Conservation (phyloP, 2,113 vertebrate species). For the Campylomormyrus tamandua region DNA sequence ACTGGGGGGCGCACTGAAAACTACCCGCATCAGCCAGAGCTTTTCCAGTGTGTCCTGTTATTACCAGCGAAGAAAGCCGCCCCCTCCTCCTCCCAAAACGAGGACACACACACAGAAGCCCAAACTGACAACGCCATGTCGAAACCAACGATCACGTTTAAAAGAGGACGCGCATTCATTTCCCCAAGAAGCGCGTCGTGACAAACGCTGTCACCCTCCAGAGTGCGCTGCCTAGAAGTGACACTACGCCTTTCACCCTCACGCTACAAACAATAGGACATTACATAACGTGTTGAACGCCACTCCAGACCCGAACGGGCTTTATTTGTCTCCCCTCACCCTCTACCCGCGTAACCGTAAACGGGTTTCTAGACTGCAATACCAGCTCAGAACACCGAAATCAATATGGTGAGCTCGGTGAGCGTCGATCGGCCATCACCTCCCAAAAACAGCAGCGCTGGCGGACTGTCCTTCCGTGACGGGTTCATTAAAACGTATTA, state of each 20-base stretch:
- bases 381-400: neutral
- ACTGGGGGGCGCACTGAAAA: neutral
- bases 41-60: constrained; percentile 6
- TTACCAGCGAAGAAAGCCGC: neutral
- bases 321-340: neutral
- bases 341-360: neutral
- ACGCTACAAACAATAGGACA: constrained; percentile 11
- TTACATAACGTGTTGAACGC: constrained; percentile 10
- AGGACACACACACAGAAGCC: neutral
- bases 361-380: neutral
- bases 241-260: neutral
- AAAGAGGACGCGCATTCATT: neutral
- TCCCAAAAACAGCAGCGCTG: neutral
- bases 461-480: neutral
- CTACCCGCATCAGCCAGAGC: neutral
- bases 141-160: neutral
- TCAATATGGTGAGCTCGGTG: neutral
- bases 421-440: neutral
- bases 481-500: constrained; percentile 1
- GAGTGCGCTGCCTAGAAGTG: neutral
- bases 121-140: neutral
- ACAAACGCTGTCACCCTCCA: neutral
- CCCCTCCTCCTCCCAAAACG: neutral
- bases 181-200: neutral
- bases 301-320: neutral